Conservation (phyloP, 2,888 invertebrate genomes). For the Hydroisotoma schaefferi region DNA sequence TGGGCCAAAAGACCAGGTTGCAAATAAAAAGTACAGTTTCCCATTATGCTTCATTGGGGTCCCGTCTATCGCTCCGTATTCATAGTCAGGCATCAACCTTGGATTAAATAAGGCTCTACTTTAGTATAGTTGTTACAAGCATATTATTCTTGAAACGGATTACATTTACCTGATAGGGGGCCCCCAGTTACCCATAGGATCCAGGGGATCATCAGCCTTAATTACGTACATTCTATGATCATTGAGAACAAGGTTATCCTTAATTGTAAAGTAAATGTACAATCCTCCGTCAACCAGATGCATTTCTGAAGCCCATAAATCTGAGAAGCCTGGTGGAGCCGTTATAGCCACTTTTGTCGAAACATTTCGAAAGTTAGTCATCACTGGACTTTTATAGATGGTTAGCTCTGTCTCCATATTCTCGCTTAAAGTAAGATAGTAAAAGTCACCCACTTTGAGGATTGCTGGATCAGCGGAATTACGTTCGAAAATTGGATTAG, state of each 20-base stretch:
- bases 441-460: slow-evolving; percentile 4
- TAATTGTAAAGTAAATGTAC: slow-evolving; percentile 36
- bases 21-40: slow-evolving; percentile 5
- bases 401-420: background rate
- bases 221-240: slow-evolving; percentile 38
- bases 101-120: background rate
- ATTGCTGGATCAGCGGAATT: slow-evolving; percentile 36
- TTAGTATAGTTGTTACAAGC: background rate
- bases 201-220: slow-evolving; percentile 22
- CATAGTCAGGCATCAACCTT: slow-evolving; percentile 1
- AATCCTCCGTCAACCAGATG: slow-evolving; percentile 32
- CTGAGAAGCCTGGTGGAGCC: slow-evolving; percentile 23
- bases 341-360: slow-evolving; percentile 16
- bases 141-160: background rate
- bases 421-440: slow-evolving; percentile 1
- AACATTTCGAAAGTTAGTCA: slow-evolving; percentile 35
- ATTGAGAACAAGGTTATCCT: background rate
- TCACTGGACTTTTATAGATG: slow-evolving; percentile 14
- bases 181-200: slow-evolving; percentile 35
- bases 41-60: slow-evolving; percentile 12
- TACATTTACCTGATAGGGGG: slow-evolving; percentile 15
- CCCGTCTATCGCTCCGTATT: slow-evolving; percentile 9
- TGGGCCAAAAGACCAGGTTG: background rate
- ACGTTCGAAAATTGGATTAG: slow-evolving; percentile 31
- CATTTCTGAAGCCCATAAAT: slow-evolving; percentile 42